These are phyloP conservation scores for Nettapus auritus DNA, from an alignment of 2,113 vertebrate species.

Conservation along the genomic window DNA sequence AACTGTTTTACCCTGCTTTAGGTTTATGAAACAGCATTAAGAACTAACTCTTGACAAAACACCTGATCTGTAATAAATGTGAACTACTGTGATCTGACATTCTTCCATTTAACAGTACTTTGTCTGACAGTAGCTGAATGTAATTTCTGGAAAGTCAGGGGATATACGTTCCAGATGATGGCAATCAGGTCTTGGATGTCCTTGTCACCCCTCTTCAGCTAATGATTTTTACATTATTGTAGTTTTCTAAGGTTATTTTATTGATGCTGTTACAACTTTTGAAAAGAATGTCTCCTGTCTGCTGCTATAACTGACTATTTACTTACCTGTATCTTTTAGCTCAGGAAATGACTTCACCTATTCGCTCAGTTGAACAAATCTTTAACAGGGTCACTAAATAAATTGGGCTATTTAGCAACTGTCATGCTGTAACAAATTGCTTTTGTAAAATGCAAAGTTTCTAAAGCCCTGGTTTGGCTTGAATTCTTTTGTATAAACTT, in stretches of 20 bases:
- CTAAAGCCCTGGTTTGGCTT: slow-evolving; percentile 57
- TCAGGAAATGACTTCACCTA: slow-evolving; percentile 81
- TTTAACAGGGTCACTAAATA: slow-evolving; percentile 75
- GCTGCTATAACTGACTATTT: slow-evolving; percentile 80
- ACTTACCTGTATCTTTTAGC: slow-evolving; percentile 79
- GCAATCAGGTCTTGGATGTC: slow-evolving; percentile 59
- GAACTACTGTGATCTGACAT: slow-evolving; percentile 31
- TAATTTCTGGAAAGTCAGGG: slow-evolving; percentile 66
- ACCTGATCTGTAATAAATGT: slow-evolving; percentile 40
- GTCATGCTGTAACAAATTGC: slow-evolving; percentile 58
- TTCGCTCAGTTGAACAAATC: slow-evolving; percentile 65
- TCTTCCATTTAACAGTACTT: slow-evolving; percentile 38
- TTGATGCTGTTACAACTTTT: slow-evolving; percentile 68
- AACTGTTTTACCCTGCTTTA: slow-evolving; percentile 1
- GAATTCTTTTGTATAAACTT: slow-evolving; percentile 53
- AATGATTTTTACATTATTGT: slow-evolving; percentile 57
- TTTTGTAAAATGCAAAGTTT: slow-evolving; percentile 65
- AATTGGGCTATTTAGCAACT: slow-evolving; percentile 68
- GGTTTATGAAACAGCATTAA: slow-evolving; percentile 30
- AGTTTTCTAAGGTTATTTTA: slow-evolving; percentile 73
- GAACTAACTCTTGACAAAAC: slow-evolving; percentile 23
- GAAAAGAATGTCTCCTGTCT: slow-evolving; percentile 73
- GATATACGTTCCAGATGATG: slow-evolving; percentile 56
- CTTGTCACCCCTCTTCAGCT: slow-evolving; percentile 33
- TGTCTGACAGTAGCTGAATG: slow-evolving; percentile 73